Evolutionary conservation across 2,797 vertebrate species (phyloP).

Genomic region (Xiphorhynchus erythropygius): DNA sequence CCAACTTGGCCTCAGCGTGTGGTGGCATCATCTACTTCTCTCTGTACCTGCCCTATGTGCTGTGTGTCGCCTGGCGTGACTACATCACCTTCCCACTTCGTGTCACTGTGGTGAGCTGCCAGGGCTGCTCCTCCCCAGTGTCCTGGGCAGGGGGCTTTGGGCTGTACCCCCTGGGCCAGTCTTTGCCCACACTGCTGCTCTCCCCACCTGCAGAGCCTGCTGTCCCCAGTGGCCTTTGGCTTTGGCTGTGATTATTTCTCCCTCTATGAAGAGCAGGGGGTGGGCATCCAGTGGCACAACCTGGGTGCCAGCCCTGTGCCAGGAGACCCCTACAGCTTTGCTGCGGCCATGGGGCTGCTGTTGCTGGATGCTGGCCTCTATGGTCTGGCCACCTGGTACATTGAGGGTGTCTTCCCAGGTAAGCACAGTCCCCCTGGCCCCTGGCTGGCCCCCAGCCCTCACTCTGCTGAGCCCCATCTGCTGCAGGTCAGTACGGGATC

Average conservation of each 20-base stretch:
- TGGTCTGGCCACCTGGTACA: conserved; percentile 84
- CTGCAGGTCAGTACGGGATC: conserved; percentile 87
- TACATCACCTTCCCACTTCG: conserved; percentile 76
- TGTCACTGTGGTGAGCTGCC: conserved; percentile 77
- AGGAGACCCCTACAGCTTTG: conserved; percentile 85
- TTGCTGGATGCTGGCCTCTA: conserved; percentile 86
- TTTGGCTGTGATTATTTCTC: conserved; percentile 92
- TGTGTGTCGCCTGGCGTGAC: conserved; percentile 89
- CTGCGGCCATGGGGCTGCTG: conserved; percentile 80
- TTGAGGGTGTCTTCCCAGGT: conserved; percentile 91
- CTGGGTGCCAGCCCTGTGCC: conserved; percentile 78
- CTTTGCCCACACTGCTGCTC: accelerated
- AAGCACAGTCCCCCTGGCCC: accelerated
- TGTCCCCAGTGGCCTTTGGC: conserved; percentile 92
- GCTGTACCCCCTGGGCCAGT: accelerated
- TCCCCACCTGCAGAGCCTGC: conserved; percentile 79
- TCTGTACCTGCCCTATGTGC: conserved; percentile 88
- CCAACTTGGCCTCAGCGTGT: conserved; percentile 89
- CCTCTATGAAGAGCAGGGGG: conserved; percentile 89
- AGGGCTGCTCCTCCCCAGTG: accelerated
- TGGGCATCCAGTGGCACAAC: conserved; percentile 91
- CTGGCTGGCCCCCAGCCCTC: accelerated
- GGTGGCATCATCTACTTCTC: conserved; percentile 89
- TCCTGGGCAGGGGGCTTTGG: accelerated
- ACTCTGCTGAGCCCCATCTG: background rate